Evolutionary conservation across 2,888 invertebrate genomes (phyloP).

Genomic region (Ophion obscuratus): DNA sequence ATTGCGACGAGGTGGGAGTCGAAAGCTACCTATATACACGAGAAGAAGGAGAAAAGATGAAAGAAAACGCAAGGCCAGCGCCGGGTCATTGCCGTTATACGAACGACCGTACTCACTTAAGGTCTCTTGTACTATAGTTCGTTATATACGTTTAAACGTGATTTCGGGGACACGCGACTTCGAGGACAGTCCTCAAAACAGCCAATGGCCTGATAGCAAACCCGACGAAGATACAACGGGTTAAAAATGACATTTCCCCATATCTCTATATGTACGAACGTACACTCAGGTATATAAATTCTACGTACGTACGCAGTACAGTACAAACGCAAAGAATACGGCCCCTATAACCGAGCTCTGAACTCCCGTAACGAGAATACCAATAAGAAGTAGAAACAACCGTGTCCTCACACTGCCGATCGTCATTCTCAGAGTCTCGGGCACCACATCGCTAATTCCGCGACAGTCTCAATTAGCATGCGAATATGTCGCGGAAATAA

Average conservation of each 20-base stretch:
- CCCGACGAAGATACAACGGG: background rate
- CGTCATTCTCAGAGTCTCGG: slow-evolving; percentile 10
- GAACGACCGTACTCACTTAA: slow-evolving; percentile 69
- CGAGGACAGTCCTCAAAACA: background rate
- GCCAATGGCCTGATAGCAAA: background rate
- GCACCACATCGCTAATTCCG: background rate
- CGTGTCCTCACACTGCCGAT: slow-evolving; percentile 10
- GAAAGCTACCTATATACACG: slow-evolving; percentile 22
- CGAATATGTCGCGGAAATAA: slow-evolving; percentile 4
- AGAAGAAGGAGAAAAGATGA: slow-evolving; percentile 78
- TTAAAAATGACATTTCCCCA: too few relatives aligned
- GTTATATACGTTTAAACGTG: background rate
- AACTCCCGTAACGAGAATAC: background rate
- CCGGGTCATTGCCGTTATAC: slow-evolving; percentile 81
- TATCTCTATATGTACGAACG: too few relatives aligned
- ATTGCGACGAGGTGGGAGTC: slow-evolving; percentile 38
- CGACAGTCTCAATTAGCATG: background rate
- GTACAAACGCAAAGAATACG: slow-evolving; percentile 12
- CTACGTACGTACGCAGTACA: background rate
- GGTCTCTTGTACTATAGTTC: slow-evolving; percentile 41
- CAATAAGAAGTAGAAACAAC: slow-evolving; percentile 19
- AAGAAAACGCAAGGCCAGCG: slow-evolving; percentile 80
- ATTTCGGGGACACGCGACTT: background rate
- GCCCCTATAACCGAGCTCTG: background rate
- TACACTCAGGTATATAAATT: too few relatives aligned